Evolutionary conservation across 2,888 invertebrate genomes (phyloP).

Genomic region (Cancer borealis): DNA sequence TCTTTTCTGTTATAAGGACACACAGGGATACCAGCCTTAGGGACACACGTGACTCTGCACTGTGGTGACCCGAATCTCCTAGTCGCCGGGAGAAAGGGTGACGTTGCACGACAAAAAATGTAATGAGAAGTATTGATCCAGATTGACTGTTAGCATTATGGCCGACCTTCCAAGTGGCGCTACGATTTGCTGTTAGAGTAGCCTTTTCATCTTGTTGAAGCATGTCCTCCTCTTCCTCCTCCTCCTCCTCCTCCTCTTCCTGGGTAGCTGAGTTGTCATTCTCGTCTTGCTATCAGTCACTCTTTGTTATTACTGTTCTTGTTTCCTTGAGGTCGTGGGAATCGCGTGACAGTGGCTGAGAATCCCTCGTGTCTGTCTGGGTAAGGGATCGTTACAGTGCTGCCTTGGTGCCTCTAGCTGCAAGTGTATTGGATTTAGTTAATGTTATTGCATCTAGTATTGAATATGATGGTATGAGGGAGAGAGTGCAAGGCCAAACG

Average conservation of each 20-base stretch:
- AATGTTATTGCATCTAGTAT: neutral
- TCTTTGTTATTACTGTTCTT: neutral
- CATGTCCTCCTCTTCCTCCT: neutral
- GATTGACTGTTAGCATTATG: conserved; percentile 36
- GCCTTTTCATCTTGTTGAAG: neutral
- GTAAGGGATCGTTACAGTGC: neutral
- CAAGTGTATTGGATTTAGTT: neutral
- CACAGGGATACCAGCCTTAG: neutral
- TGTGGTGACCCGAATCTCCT: conserved; percentile 44
- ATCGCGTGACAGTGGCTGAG: neutral
- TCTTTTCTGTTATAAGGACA: neutral
- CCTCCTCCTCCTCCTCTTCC: neutral
- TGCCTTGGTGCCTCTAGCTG: neutral
- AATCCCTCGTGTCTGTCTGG: neutral
- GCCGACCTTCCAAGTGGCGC: neutral
- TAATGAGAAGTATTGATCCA: conserved; percentile 59
- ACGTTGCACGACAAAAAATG: conserved; percentile 61
- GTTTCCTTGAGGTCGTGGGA: neutral
- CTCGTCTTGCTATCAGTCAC: neutral
- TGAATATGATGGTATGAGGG: neutral
- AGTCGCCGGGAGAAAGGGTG: conserved; percentile 43
- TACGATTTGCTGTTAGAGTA: neutral
- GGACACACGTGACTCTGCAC: neutral
- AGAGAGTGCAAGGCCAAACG: neutral
- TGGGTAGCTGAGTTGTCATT: neutral